phyloP scores from a whole-genome alignment of 2,888 invertebrate species.

The Megamerina dolium region DNA sequence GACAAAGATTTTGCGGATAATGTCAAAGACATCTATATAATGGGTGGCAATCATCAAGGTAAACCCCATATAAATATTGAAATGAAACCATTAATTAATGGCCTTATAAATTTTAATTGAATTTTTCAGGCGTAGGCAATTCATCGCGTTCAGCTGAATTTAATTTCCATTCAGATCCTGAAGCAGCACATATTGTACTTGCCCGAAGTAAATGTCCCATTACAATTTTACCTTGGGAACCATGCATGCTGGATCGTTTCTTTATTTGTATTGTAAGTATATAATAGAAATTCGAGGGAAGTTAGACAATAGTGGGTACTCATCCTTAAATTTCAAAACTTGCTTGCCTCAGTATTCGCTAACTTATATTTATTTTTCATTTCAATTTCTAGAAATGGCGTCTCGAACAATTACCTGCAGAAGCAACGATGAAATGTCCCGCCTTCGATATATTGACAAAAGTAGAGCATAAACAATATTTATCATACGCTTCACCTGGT shows the following conservation, averaged over 20 bases:
- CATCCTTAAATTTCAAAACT: no score
- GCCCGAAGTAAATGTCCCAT: slow-evolving; percentile 55
- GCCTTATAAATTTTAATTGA: not conserved
- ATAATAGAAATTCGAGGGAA: not conserved
- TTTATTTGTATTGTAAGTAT: slow-evolving; percentile 37
- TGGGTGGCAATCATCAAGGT: slow-evolving; percentile 71
- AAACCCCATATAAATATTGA: slow-evolving; percentile 26
- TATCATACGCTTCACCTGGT: slow-evolving; percentile 21
- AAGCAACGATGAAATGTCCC: slow-evolving; percentile 32
- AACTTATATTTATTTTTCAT: not conserved
- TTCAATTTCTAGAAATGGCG: slow-evolving; percentile 53
- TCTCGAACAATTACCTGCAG: slow-evolving; percentile 47
- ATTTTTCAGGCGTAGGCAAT: slow-evolving; percentile 53
- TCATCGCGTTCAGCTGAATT: slow-evolving; percentile 62
- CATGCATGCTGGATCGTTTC: slow-evolving; percentile 50
- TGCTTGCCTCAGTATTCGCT: no score
- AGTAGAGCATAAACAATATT: slow-evolving; percentile 48
- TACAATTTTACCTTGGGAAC: slow-evolving; percentile 66
- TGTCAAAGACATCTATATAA: slow-evolving; percentile 65
- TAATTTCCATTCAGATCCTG: slow-evolving; percentile 72
- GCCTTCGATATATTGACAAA: slow-evolving; percentile 51
- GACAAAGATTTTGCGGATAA: slow-evolving; percentile 56
- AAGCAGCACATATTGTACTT: slow-evolving; percentile 70
- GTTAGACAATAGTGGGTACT: no score
- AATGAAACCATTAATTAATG: not conserved